These are phyloP conservation scores for Drosophila micromelanica DNA, from an alignment of 1,140 invertebrate genomes.

Conservation along the genomic window DNA sequence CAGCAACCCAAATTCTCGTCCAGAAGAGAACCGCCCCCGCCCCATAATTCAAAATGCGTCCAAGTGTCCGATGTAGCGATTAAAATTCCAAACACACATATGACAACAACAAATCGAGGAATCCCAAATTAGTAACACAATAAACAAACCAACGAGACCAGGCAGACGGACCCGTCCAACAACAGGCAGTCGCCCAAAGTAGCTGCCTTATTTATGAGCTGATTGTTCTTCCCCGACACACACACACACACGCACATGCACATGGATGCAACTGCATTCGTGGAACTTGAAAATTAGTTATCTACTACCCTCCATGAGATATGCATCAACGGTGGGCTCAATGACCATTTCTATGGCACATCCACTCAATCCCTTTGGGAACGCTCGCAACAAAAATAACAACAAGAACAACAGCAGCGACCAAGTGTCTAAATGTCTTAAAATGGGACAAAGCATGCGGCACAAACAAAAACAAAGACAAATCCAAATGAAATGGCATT, in stretches of 20 bases:
- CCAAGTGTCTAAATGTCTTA: constrained; percentile 66
- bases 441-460: constrained; percentile 80
- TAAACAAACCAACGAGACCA: constrained; percentile 72
- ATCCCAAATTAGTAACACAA: constrained; percentile 82
- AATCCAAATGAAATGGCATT: constrained; percentile 76
- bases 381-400: constrained; percentile 44
- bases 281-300: constrained; percentile 73
- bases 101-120: constrained; percentile 57
- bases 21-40: constrained; percentile 50
- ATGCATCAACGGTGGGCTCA: constrained; percentile 57
- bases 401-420: constrained; percentile 29
- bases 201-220: constrained; percentile 77
- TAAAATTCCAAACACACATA: constrained; percentile 69
- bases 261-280: constrained; percentile 71
- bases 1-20: constrained; percentile 65
- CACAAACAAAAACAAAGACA: constrained; percentile 74
- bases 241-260: constrained; percentile 9
- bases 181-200: constrained; percentile 61
- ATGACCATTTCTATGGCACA: constrained; percentile 47
- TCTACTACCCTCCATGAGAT: constrained; percentile 57
- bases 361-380: constrained; percentile 68
- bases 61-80: constrained; percentile 64
- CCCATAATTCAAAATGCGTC: constrained; percentile 74
- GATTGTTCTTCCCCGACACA: constrained; percentile 52
- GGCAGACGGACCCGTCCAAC: constrained; percentile 33